phyloP scores from a whole-genome alignment of 1,140 invertebrate species.

The Lepidotrigona ventralis region DNA sequence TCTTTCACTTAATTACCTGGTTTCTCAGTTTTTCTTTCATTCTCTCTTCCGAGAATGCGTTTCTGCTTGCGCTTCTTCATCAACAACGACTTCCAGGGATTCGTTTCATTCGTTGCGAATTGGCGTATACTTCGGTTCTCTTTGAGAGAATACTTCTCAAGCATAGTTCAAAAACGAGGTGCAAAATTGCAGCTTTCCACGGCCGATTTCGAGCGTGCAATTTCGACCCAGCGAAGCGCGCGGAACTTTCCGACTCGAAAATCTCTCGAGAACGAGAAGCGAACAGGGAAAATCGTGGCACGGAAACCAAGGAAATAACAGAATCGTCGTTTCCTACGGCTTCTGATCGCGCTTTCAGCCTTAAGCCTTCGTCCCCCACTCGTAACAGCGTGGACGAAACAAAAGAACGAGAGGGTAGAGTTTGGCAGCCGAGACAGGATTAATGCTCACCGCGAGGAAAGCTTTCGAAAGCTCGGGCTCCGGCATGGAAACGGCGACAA shows the following conservation, averaged over 20 bases:
- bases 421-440: slow-evolving; percentile 38
- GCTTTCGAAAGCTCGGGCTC: slow-evolving; percentile 12
- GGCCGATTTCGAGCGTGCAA: no score
- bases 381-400: slow-evolving; percentile 36
- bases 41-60: no score
- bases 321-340: slow-evolving; percentile 32
- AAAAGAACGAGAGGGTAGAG: slow-evolving; percentile 34
- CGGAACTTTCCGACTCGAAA: neutral
- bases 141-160: no score
- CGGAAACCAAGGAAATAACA: slow-evolving; percentile 34
- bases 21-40: no score
- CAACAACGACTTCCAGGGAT: no score
- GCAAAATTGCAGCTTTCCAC: no score
- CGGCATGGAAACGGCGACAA: slow-evolving; percentile 17
- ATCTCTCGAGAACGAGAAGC: neutral
- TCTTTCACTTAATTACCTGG: no score
- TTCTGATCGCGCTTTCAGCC: slow-evolving; percentile 36
- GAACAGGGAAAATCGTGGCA: neutral
- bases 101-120: no score
- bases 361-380: slow-evolving; percentile 7
- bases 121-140: no score
- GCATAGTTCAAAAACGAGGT: no score
- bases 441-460: slow-evolving; percentile 27
- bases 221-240: neutral
- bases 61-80: no score